phyloP scores from a whole-genome alignment of 1,140 invertebrate species.

The Gryon sp. region DNA sequence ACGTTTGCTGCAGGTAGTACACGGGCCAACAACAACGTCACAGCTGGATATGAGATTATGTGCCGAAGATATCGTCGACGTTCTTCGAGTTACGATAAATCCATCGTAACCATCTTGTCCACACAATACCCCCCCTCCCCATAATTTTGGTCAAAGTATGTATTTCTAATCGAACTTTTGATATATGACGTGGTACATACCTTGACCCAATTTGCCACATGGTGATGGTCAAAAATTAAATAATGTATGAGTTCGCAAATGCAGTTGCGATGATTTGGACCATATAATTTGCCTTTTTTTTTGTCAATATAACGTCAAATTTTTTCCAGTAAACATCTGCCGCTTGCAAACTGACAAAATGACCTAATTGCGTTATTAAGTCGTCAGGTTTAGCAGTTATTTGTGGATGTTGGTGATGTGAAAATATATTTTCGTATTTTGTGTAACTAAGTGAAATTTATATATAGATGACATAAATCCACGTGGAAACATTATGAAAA shows the following conservation, averaged over 20 bases:
- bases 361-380: too few species aligned
- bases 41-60: slow-evolving; percentile 53
- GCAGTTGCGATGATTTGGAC: not conserved
- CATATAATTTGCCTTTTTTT: slow-evolving; percentile 24
- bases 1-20: slow-evolving; percentile 38
- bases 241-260: too few species aligned
- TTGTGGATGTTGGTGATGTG: too few species aligned
- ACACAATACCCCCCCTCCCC: slow-evolving; percentile 5
- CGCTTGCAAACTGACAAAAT: too few species aligned
- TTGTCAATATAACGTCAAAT: too few species aligned
- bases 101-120: slow-evolving; percentile 17
- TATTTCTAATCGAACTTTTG: slow-evolving; percentile 27
- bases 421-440: too few species aligned
- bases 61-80: slow-evolving; percentile 43
- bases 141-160: slow-evolving; percentile 1
- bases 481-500: too few species aligned
- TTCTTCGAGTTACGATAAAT: slow-evolving; percentile 47
- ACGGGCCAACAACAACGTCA: slow-evolving; percentile 32
- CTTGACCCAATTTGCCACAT: slow-evolving; percentile 28
- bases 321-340: too few species aligned
- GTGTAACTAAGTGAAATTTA: too few species aligned
- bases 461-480: too few species aligned
- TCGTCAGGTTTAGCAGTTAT: too few species aligned
- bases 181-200: not conserved
- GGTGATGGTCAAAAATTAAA: not conserved